These are phyloP conservation scores for Tachycineta bicolor DNA, from an alignment of 2,113 vertebrate genomes.

Conservation along the genomic window DNA sequence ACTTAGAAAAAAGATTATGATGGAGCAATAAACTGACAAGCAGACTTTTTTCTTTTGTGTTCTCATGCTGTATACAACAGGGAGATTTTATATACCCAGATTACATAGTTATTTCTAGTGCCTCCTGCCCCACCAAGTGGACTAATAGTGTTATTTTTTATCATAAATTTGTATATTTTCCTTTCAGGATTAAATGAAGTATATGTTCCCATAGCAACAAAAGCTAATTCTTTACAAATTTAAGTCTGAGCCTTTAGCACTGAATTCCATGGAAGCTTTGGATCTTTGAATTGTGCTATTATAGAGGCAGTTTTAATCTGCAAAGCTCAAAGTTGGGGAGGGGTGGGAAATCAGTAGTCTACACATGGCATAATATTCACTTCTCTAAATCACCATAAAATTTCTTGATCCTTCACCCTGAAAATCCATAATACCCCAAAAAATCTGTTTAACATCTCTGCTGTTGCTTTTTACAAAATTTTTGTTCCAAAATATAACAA, in stretches of 20 bases:
- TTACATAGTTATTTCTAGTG: conserved; percentile 71
- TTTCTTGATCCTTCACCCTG: neutral
- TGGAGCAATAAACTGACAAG: conserved; percentile 48
- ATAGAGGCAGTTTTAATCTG: neutral
- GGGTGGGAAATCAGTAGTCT: neutral
- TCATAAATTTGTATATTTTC: conserved; percentile 46
- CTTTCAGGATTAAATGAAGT: conserved; percentile 47
- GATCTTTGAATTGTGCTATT: conserved; percentile 32
- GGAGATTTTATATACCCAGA: conserved; percentile 8
- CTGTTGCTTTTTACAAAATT: neutral
- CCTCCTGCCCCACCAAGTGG: conserved; percentile 94
- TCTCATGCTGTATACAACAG: conserved; percentile 26
- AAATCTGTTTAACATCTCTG: neutral
- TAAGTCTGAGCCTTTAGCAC: conserved; percentile 31
- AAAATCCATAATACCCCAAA: neutral
- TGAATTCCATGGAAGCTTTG: conserved; percentile 27
- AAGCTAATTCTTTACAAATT: conserved; percentile 60
- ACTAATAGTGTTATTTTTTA: conserved; percentile 80
- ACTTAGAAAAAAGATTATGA: conserved; percentile 30
- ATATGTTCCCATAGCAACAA: conserved; percentile 60
- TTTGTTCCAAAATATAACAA: neutral
- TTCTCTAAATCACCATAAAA: neutral
- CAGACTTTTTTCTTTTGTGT: neutral
- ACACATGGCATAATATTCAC: neutral
- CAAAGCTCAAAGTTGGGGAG: neutral